Evolutionary conservation across 2,113 vertebrate species (phyloP).

Genomic region (Stictonetta naevosa): DNA sequence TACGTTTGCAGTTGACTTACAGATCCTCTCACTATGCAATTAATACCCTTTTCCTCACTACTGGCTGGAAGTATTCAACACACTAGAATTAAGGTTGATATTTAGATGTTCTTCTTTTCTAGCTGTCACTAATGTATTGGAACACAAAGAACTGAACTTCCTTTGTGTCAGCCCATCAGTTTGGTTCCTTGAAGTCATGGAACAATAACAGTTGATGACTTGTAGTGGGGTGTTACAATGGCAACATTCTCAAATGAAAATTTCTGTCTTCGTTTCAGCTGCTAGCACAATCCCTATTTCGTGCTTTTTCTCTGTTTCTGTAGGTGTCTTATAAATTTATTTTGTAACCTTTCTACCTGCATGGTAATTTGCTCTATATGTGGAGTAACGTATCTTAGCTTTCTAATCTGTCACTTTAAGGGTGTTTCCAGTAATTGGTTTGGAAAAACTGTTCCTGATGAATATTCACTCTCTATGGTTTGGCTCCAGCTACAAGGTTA

Average conservation of each 20-base stretch:
- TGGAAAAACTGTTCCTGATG: background rate
- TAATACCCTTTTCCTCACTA: background rate
- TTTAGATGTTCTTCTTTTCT: background rate
- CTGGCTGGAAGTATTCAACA: background rate
- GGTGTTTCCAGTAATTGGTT: background rate
- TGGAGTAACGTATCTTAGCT: background rate
- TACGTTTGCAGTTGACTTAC: background rate
- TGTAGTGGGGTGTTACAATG: background rate
- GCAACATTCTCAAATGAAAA: background rate
- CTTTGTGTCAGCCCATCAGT: background rate
- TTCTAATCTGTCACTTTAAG: background rate
- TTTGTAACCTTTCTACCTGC: background rate
- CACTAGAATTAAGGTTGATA: background rate
- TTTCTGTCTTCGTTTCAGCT: background rate
- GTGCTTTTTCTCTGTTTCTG: background rate
- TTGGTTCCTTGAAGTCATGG: background rate
- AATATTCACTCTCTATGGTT: background rate
- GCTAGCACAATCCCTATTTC: background rate
- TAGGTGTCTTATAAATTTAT: background rate
- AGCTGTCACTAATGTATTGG: background rate
- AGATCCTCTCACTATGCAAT: background rate
- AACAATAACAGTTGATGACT: background rate
- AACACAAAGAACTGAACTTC: background rate
- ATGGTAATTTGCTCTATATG: background rate
- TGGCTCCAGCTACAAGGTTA: background rate